A percentile compares a stretch with the other conserved stretches of the same genome.
These are phyloP conservation scores for Calonectris borealis DNA, from an alignment of 2,113 vertebrate species.

Conservation along the genomic window DNA sequence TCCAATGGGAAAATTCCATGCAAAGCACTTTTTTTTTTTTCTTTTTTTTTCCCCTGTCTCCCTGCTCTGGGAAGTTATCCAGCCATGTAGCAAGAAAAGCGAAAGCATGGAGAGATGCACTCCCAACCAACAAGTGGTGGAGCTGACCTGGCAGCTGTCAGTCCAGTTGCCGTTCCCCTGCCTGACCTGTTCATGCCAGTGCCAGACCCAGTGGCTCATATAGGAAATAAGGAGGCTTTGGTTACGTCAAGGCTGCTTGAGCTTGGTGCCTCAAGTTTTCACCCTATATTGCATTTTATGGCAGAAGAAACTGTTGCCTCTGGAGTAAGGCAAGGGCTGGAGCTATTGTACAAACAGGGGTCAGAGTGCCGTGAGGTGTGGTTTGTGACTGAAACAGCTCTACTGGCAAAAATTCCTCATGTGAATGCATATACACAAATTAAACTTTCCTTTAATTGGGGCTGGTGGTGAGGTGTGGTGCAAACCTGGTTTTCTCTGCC, in stretches of 20 bases:
- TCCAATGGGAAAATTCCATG: not conserved
- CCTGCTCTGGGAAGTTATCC: not conserved
- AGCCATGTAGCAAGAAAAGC: not conserved
- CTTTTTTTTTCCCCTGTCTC: not conserved
- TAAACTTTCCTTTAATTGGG: not conserved
- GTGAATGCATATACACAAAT: no score
- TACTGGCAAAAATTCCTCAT: not conserved
- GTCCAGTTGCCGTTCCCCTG: not conserved
- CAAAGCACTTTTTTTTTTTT: rapidly evolving
- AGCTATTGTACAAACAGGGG: not conserved
- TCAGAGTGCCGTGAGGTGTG: not conserved
- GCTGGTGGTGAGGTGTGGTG: not conserved
- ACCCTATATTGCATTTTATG: not conserved
- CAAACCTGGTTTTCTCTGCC: not conserved
- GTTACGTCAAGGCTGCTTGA: not conserved
- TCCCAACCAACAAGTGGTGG: not conserved
- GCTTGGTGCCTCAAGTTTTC: not conserved
- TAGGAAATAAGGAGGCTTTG: not conserved
- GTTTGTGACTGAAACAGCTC: not conserved
- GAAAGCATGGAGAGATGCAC: not conserved
- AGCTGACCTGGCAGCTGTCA: not conserved
- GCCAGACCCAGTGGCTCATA: not conserved
- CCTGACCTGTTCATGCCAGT: not conserved
- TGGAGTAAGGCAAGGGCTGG: not conserved
- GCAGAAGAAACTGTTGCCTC: not conserved